Evolutionary conservation across 2,113 vertebrate species (phyloP), one percentile per base, ranked within the genome.

Genomic region (Scolopax mira): DNA sequence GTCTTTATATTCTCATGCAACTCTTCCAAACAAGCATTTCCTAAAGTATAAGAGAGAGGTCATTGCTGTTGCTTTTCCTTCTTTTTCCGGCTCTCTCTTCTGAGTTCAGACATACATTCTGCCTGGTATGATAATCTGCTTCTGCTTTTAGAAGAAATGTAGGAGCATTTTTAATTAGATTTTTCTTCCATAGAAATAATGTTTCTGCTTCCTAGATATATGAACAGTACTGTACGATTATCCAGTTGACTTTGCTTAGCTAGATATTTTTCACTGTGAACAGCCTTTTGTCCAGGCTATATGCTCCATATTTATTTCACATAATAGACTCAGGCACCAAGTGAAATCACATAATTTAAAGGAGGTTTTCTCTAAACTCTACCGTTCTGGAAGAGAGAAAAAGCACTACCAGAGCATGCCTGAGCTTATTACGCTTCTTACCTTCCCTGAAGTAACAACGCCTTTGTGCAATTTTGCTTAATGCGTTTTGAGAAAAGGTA

Each of bases 11-110:
- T 94, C 91, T 96, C 89, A 93, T 92, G 65, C 79, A 90, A 89
- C 24, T 37, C 86, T 92, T 94, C 69, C 80, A 94, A 96, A 90
- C 86, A 95, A 93, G 35, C 54, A 71, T 94, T 95, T 97, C 93
- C 90, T 92, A 79, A 86, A 90, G 23, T 60, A 55, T 93, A 71
- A 90, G 54, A 65, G 9, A 62, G 74, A 94, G 74, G 66, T 89
- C 39, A 93, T 16, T 75, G 55, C 39, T 86, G 72, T 18, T 82
- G 44, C 62, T 93, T 72, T 89, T 31, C 48, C 52, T 42, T 64
- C 33, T 93, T 90, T 94, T 85, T 95, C 64, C 64, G 88, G 58
- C 46, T 80, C 90, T 94, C 5, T 8, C 8, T 80, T 93, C 83
- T 74, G 46, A 86, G 25, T 74, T 93, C 39, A 82, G 48, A 48